Conservation (phyloP, 2,888 invertebrate genomes). For the Portevinia maculata region DNA sequence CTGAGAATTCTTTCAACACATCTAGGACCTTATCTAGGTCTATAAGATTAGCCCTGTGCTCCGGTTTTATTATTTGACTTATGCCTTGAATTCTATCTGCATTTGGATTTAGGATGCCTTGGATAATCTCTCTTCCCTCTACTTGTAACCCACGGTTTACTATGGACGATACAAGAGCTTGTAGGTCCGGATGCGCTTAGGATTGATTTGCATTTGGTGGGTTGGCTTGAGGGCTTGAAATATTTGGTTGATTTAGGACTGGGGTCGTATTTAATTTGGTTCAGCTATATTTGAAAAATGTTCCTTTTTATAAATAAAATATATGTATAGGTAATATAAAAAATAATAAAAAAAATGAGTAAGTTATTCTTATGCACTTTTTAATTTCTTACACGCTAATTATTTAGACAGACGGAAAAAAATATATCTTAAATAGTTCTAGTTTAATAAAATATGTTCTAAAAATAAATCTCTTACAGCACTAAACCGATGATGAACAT, state of each 20-base stretch:
- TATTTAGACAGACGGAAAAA: too few relatives aligned
- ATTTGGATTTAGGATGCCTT: conserved; percentile 1
- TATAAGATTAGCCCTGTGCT: background rate
- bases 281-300: background rate
- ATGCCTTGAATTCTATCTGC: conserved; percentile 3
- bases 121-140: background rate
- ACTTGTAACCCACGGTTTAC: background rate
- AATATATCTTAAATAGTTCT: too few relatives aligned
- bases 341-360: too few relatives aligned
- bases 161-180: background rate
- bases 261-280: background rate
- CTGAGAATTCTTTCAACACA: too few relatives aligned
- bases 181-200: conserved; percentile 1
- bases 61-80: background rate
- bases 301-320: background rate
- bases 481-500: conserved; percentile 20
- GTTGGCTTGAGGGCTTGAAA: background rate
- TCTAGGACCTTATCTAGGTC: too few relatives aligned
- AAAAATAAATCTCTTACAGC: background rate
- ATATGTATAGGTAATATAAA: too few relatives aligned
- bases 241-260: background rate
- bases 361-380: too few relatives aligned
- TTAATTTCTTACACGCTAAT: too few relatives aligned
- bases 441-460: background rate
- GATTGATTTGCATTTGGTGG: conserved; percentile 72